These are phyloP conservation scores for Chiloscyllium punctatum DNA, from an alignment of 2,797 vertebrate species.

Conservation along the genomic window DNA sequence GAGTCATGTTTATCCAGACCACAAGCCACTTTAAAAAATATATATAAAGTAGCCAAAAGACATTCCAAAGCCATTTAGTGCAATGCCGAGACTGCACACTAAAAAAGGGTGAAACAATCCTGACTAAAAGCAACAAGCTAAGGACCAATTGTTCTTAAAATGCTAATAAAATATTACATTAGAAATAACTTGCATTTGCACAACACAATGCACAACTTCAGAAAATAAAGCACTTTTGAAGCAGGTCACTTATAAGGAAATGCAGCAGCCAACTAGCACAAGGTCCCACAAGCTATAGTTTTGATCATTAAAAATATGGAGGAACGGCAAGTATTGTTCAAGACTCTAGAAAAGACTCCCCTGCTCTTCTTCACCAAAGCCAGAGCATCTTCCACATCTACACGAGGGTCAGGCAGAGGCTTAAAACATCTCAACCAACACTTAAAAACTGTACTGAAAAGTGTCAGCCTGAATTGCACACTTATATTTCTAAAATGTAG, in stretches of 20 bases:
- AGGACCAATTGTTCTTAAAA: background rate
- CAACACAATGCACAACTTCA: background rate
- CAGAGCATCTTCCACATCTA: background rate
- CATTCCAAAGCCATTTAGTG: background rate
- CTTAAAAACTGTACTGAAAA: background rate
- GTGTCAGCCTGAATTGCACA: background rate
- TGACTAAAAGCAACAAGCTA: background rate
- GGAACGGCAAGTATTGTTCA: background rate
- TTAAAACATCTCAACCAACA: background rate
- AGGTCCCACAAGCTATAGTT: background rate
- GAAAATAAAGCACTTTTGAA: background rate
- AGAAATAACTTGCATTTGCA: background rate
- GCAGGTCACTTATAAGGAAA: background rate
- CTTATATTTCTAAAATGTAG: background rate
- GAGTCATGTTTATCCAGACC: background rate
- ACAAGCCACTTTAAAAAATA: background rate
- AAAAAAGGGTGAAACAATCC: background rate
- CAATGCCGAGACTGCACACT: background rate
- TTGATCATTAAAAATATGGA: background rate
- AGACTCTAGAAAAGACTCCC: background rate
- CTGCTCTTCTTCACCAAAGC: background rate
- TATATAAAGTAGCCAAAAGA: too few relatives aligned
- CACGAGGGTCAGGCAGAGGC: background rate
- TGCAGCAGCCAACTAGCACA: background rate
- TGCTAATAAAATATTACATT: background rate